These are phyloP conservation scores for Salpingus planirostris DNA, from an alignment of 2,888 invertebrate species.

Conservation along the genomic window DNA sequence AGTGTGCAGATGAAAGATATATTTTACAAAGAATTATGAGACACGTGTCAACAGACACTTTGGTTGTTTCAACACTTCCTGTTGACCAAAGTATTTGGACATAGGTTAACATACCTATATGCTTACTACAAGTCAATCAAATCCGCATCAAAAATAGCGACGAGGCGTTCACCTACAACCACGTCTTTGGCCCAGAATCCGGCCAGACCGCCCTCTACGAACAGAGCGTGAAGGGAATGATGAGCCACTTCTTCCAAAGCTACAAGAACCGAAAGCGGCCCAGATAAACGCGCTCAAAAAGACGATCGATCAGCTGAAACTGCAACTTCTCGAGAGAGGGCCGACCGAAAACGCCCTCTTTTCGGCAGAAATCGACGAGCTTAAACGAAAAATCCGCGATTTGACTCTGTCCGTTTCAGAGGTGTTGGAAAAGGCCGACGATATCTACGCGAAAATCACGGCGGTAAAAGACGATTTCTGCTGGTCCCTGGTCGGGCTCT, in stretches of 20 bases:
- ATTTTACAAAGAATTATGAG: no score
- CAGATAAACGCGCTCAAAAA: slow-evolving; percentile 70
- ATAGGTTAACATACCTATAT: no score
- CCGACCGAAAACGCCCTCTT: no score
- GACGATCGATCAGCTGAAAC: slow-evolving; percentile 59
- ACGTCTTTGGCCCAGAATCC: slow-evolving; percentile 65
- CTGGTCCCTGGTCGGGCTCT: slow-evolving; percentile 49
- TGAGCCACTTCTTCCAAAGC: slow-evolving; percentile 72
- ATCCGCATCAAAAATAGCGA: slow-evolving; percentile 47
- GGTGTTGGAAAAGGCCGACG: slow-evolving; percentile 58
- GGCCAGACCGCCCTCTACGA: slow-evolving; percentile 67
- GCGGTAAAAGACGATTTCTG: slow-evolving; percentile 54
- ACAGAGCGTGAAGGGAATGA: slow-evolving; percentile 63
- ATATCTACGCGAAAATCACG: slow-evolving; percentile 50
- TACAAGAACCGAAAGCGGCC: slow-evolving; percentile 75
- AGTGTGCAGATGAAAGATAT: no score
- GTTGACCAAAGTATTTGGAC: no score
- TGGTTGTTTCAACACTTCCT: no score
- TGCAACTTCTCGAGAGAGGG: slow-evolving; percentile 51
- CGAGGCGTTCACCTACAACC: slow-evolving; percentile 53
- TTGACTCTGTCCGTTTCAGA: slow-evolving; percentile 58
- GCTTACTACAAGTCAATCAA: no score
- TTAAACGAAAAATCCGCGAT: slow-evolving; percentile 52
- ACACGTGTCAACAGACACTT: no score
- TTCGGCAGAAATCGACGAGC: slow-evolving; percentile 48